These are phyloP conservation scores for Suillia variegata DNA, from an alignment of 2,888 invertebrate genomes.

Conservation along the genomic window DNA sequence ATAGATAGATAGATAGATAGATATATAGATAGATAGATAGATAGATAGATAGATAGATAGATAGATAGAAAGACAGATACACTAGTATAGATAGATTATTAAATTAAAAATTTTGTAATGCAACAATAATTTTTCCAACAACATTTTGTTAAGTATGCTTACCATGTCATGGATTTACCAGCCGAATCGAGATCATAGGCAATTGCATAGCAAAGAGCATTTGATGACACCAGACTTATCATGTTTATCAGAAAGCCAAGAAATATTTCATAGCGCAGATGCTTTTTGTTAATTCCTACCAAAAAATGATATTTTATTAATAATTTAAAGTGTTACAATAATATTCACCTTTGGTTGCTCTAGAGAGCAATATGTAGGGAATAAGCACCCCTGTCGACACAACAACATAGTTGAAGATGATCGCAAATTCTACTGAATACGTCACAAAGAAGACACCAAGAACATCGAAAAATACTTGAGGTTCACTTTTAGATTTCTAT, in stretches of 20 bases:
- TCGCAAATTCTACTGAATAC: constrained; percentile 46
- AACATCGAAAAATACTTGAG: constrained; percentile 45
- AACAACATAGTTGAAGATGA: constrained; percentile 42
- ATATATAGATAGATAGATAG: no score
- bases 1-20: no score
- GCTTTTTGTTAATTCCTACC: constrained; percentile 45
- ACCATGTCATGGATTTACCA: constrained; percentile 52
- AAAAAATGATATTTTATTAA: constrained; percentile 2
- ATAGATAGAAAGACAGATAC: no score
- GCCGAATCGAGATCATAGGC: constrained; percentile 44
- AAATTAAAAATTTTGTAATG: no score
- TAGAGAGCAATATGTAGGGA: constrained; percentile 45
- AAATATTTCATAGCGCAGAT: constrained; percentile 47
- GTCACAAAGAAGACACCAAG: constrained; percentile 45
- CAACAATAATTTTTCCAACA: no score
- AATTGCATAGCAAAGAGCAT: constrained; percentile 43
- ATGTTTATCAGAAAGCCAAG: constrained; percentile 46
- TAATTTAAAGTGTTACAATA: background rate
- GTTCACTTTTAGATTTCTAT: constrained; percentile 35
- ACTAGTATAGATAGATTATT: no score
- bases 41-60: no score
- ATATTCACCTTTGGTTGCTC: constrained; percentile 43
- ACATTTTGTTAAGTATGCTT: no score
- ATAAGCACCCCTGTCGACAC: constrained; percentile 41
- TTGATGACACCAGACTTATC: constrained; percentile 42